phyloP scores from a whole-genome alignment of 2,113 vertebrate species.

The Thermophis baileyi region DNA sequence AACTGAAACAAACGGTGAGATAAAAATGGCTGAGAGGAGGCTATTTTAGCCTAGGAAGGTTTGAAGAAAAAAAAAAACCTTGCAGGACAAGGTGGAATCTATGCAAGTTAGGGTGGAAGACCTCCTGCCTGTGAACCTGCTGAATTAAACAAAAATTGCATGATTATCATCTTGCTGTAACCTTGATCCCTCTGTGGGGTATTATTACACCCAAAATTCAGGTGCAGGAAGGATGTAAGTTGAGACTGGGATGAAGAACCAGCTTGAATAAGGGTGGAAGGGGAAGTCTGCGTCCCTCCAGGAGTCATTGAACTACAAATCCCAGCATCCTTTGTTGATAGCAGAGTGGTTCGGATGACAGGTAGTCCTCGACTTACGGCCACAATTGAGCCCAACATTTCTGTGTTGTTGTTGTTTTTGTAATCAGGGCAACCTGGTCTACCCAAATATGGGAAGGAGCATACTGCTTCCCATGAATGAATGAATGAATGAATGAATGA shows the following conservation, averaged over 20 bases:
- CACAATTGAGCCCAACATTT: no score
- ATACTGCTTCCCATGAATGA: no score
- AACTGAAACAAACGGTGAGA: constrained; percentile 41
- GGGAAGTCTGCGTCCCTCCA: no score
- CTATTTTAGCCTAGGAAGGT: background rate
- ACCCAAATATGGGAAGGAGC: no score
- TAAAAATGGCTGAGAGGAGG: background rate
- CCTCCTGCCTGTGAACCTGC: background rate
- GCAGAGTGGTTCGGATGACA: no score
- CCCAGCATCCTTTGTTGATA: no score
- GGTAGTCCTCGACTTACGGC: background rate
- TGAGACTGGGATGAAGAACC: background rate
- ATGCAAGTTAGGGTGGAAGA: background rate
- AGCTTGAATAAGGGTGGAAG: background rate
- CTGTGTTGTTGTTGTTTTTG: no score
- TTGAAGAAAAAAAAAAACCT: no score
- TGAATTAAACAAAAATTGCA: background rate
- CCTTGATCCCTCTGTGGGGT: background rate
- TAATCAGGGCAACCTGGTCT: no score
- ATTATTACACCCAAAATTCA: background rate
- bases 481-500: no score
- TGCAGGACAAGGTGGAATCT: background rate
- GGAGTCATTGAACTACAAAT: background rate
- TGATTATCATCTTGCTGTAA: no score
- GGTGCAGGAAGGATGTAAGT: background rate